phyloP scores from a whole-genome alignment of 2,888 invertebrate species.

The Helleia helle region DNA sequence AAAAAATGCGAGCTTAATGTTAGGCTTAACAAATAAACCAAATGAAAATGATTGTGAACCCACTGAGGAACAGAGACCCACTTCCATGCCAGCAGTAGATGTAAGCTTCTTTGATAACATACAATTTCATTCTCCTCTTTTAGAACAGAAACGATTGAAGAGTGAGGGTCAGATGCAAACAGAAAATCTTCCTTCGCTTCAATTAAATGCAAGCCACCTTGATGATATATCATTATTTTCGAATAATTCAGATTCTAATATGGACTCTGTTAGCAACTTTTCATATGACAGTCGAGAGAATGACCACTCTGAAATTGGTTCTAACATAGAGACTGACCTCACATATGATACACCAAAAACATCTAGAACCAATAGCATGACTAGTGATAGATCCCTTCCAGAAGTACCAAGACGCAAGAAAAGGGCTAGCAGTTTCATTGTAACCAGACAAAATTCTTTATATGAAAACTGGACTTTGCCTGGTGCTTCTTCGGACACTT shows the following conservation, averaged over 20 bases:
- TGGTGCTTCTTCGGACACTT: constrained; percentile 22
- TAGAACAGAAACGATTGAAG: constrained; percentile 48
- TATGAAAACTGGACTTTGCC: constrained; percentile 59
- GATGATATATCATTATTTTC: constrained; percentile 56
- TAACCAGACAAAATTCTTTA: constrained; percentile 49
- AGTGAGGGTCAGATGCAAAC: constrained; percentile 30
- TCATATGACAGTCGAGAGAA: constrained; percentile 46
- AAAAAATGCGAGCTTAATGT: constrained; percentile 68
- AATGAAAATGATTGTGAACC: constrained; percentile 25
- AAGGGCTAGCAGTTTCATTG: constrained; percentile 32
- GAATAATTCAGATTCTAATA: constrained; percentile 49
- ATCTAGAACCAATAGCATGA: constrained; percentile 46
- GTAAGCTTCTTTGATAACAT: constrained; percentile 77
- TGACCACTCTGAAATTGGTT: constrained; percentile 29
- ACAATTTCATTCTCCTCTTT: constrained; percentile 76
- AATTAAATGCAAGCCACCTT: constrained; percentile 41
- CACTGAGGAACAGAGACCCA: constrained; percentile 51
- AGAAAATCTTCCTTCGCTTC: constrained; percentile 31
- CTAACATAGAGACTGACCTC: constrained; percentile 30
- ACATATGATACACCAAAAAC: constrained; percentile 56
- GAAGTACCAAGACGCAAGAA: constrained; percentile 49
- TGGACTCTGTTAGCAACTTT: constrained; percentile 47
- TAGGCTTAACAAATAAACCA: constrained; percentile 40
- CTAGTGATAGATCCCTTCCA: constrained; percentile 38
- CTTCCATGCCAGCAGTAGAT: constrained; percentile 72